Evolutionary conservation across 1,140 invertebrate genomes (phyloP).

Genomic region (Antheraea pernyi): DNA sequence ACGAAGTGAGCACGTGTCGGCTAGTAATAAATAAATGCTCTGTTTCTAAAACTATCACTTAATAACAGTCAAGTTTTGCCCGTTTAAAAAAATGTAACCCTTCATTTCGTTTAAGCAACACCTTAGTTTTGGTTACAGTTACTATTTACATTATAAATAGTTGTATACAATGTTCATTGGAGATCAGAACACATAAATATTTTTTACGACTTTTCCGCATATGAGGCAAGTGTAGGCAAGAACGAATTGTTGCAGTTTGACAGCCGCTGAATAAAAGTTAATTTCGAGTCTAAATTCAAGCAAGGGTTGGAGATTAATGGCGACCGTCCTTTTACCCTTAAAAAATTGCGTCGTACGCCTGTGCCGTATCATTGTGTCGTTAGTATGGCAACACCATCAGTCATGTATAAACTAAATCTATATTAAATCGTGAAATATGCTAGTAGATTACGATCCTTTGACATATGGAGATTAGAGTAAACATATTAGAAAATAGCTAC

Average conservation of each 20-base stretch:
- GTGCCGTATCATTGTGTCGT: slow-evolving; percentile 49
- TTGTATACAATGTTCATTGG: too few species aligned
- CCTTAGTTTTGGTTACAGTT: too few species aligned
- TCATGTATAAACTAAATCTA: slow-evolving; percentile 58
- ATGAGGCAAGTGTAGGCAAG: not conserved
- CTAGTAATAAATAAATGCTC: too few species aligned
- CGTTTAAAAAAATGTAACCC: too few species aligned
- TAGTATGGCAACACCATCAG: slow-evolving; percentile 49
- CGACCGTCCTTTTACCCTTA: slow-evolving; percentile 42
- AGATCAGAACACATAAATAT: too few species aligned
- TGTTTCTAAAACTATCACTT: too few species aligned
- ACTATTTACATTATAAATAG: too few species aligned
- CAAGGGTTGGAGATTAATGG: slow-evolving; percentile 58
- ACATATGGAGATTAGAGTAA: not conserved
- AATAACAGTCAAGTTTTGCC: too few species aligned
- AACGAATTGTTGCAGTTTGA: not conserved
- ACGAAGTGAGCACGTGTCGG: too few species aligned
- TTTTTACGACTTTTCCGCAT: not conserved
- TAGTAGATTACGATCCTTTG: slow-evolving; percentile 7
- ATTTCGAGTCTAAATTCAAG: slow-evolving; percentile 13
- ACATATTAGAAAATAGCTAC: not conserved
- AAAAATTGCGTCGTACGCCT: slow-evolving; percentile 55
- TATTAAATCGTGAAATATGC: slow-evolving; percentile 45
- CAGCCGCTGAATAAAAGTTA: slow-evolving; percentile 34
- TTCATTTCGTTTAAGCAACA: too few species aligned